These are phyloP conservation scores for Seriola rivoliana DNA, from an alignment of 2,113 vertebrate species.

Conservation along the genomic window DNA sequence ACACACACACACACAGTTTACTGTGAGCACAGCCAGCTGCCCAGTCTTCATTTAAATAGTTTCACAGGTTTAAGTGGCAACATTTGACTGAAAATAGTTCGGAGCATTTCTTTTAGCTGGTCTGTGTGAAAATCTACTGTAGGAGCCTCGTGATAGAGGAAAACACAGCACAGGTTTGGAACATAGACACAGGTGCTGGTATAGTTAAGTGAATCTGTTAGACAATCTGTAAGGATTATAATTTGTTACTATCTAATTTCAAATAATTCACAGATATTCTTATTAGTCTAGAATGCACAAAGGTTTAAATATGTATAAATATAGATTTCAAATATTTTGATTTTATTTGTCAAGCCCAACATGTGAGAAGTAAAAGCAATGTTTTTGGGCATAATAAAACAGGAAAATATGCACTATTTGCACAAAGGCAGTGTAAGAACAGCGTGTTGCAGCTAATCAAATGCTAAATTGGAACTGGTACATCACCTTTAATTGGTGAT, in stretches of 20 bases:
- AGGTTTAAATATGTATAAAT: constrained; percentile 5
- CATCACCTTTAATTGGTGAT: constrained; percentile 54
- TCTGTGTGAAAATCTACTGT: constrained; percentile 3
- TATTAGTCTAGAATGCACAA: neutral
- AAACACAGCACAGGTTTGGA: neutral
- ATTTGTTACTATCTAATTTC: neutral
- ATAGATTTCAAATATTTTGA: neutral
- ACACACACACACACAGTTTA: neutral
- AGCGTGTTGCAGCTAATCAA: constrained; percentile 5
- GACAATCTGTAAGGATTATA: neutral
- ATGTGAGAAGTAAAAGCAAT: neutral
- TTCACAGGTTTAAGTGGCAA: constrained; percentile 22
- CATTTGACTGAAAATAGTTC: constrained; percentile 30
- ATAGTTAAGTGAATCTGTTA: neutral
- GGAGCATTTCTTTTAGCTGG: neutral
- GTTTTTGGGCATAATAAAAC: neutral
- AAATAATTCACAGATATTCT: neutral
- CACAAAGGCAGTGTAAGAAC: constrained; percentile 16
- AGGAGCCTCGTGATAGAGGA: neutral
- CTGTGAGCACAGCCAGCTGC: constrained; percentile 5
- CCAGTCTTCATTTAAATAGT: constrained; percentile 12
- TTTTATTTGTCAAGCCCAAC: neutral
- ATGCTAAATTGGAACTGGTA: constrained; percentile 21
- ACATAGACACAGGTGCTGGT: neutral
- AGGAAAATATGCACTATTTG: constrained; percentile 19